Evolutionary conservation across 2,113 vertebrate genomes (phyloP).

Genomic region (Ia io): DNA sequence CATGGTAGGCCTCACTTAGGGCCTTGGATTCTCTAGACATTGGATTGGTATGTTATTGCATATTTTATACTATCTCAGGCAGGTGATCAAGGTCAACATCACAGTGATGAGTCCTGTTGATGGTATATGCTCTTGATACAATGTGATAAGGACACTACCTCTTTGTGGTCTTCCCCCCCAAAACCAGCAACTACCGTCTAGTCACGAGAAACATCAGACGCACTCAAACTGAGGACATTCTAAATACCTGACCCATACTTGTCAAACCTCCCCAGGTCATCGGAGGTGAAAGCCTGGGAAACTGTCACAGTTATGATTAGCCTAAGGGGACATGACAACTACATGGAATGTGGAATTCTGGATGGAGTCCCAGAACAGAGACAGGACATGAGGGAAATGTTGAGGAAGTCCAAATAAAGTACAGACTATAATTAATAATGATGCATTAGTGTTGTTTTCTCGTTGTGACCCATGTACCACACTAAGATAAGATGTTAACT

Average conservation of each 20-base stretch:
- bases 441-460: fast-evolving
- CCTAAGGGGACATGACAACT: background rate
- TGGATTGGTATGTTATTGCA: too few relatives aligned
- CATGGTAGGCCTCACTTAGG: too few relatives aligned
- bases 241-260: background rate
- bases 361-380: background rate
- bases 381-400: fast-evolving
- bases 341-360: fast-evolving
- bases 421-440: fast-evolving
- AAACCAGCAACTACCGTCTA: background rate
- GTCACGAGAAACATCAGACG: background rate
- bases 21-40: background rate
- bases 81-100: background rate
- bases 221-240: background rate
- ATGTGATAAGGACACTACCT: fast-evolving
- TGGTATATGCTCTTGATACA: fast-evolving
- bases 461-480: fast-evolving
- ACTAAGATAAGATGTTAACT: fast-evolving
- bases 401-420: fast-evolving
- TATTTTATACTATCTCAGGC: background rate
- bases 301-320: background rate
- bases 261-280: background rate
- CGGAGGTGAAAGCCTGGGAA: background rate
- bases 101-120: background rate
- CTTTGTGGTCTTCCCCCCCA: background rate